Evolutionary conservation across 2,888 invertebrate genomes (phyloP).

Genomic region (Cinara cedri): DNA sequence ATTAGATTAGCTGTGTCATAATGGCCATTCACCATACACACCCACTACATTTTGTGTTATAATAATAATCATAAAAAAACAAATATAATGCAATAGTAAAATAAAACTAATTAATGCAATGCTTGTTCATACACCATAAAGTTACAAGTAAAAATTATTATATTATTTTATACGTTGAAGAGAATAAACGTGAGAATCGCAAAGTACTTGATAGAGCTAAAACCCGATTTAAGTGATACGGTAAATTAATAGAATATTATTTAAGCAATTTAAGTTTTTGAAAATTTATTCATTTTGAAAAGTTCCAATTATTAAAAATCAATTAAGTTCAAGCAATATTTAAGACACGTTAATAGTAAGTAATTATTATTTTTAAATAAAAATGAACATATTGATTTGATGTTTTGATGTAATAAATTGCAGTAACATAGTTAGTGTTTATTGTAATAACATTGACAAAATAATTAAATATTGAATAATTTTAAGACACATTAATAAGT

Average conservation of each 20-base stretch:
- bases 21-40: background rate
- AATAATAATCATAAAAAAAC: background rate
- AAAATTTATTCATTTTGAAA: too few relatives aligned
- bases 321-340: background rate
- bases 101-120: constrained; percentile 15
- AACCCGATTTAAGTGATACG: background rate
- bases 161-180: background rate
- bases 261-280: background rate
- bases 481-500: too few relatives aligned
- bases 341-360: background rate
- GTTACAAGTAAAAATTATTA: background rate
- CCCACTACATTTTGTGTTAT: background rate
- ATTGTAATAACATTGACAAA: too few relatives aligned
- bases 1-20: constrained; percentile 9
- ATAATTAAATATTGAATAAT: too few relatives aligned
- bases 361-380: background rate
- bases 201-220: background rate
- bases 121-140: background rate
- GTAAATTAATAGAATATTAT: background rate
- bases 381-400: background rate
- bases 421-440: background rate
- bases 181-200: background rate
- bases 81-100: background rate
- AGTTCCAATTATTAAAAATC: background rate
- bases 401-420: background rate